These are phyloP conservation scores for Oxygymnocypris stewartii DNA, from an alignment of 2,113 vertebrate species.

Conservation along the genomic window DNA sequence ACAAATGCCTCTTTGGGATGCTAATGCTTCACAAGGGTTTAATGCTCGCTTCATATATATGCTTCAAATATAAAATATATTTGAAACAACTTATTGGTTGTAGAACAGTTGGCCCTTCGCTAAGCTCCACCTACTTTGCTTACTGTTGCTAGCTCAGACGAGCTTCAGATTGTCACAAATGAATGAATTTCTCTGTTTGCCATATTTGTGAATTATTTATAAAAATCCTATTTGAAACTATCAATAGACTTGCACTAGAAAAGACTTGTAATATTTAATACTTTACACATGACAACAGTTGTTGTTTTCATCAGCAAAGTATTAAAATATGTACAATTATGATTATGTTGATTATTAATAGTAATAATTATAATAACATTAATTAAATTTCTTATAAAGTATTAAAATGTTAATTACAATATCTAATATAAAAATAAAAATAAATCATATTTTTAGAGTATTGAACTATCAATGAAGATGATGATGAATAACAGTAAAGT, in stretches of 20 bases:
- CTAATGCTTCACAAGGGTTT: background rate
- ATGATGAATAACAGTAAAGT: background rate
- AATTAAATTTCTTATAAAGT: background rate
- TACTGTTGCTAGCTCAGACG: background rate
- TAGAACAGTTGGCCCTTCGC: too few relatives aligned
- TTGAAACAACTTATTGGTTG: background rate
- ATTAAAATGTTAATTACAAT: background rate
- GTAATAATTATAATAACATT: background rate
- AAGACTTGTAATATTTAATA: background rate
- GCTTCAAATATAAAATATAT: too few relatives aligned
- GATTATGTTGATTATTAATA: background rate
- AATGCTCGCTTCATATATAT: too few relatives aligned
- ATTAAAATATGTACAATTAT: too few relatives aligned
- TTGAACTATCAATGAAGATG: too few relatives aligned
- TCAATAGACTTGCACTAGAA: background rate
- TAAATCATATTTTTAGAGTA: too few relatives aligned
- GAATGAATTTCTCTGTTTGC: background rate
- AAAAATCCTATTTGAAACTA: background rate
- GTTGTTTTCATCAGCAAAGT: background rate
- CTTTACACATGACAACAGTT: background rate
- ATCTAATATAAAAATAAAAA: background rate
- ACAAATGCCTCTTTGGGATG: conserved; percentile 1
- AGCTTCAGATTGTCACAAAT: background rate
- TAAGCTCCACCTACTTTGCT: background rate
- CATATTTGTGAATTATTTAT: background rate